A percentile compares a stretch with the other conserved stretches of the same genome.
Evolutionary conservation across 1,140 invertebrate species (phyloP).

Genomic region (Pseudobourletiella spinata): DNA sequence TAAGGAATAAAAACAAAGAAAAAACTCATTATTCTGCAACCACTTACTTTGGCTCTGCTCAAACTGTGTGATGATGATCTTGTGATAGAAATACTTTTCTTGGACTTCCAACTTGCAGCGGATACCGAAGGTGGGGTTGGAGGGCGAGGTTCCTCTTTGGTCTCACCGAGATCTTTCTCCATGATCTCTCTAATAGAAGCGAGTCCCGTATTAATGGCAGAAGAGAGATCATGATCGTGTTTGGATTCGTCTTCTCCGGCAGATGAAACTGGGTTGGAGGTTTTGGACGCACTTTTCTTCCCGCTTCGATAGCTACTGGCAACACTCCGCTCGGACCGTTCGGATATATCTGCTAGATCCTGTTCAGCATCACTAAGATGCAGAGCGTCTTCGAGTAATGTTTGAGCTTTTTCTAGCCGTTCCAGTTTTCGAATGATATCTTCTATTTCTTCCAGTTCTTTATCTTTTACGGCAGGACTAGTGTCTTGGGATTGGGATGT

Average conservation of each 20-base stretch:
- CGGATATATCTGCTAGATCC: neutral
- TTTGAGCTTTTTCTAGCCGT: slow-evolving; percentile 14
- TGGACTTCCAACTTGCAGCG: neutral
- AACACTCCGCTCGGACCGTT: neutral
- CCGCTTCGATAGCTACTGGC: too few relatives aligned
- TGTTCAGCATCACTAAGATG: neutral
- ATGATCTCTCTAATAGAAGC: slow-evolving; percentile 2
- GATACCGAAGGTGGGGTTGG: too few relatives aligned
- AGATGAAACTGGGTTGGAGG: neutral
- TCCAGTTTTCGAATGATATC: slow-evolving; percentile 16
- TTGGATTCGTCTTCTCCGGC: neutral
- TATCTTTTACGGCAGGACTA: too few relatives aligned
- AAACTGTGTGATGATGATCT: too few relatives aligned
- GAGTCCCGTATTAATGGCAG: neutral
- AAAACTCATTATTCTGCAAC: too few relatives aligned
- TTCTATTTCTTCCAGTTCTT: slow-evolving; percentile 10
- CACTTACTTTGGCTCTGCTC: too few relatives aligned
- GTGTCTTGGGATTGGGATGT: neutral
- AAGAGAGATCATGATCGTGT: neutral
- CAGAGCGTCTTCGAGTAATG: slow-evolving; percentile 7
- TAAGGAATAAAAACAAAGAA: too few relatives aligned
- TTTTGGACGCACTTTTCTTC: too few relatives aligned
- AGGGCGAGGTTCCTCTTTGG: too few relatives aligned
- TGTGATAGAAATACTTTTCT: too few relatives aligned
- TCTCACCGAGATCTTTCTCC: slow-evolving; percentile 1